A percentile compares a stretch with the other conserved stretches of the same genome.
phyloP scores from a whole-genome alignment of 2,797 vertebrate genomes.

The Aphelocoma californica region DNA sequence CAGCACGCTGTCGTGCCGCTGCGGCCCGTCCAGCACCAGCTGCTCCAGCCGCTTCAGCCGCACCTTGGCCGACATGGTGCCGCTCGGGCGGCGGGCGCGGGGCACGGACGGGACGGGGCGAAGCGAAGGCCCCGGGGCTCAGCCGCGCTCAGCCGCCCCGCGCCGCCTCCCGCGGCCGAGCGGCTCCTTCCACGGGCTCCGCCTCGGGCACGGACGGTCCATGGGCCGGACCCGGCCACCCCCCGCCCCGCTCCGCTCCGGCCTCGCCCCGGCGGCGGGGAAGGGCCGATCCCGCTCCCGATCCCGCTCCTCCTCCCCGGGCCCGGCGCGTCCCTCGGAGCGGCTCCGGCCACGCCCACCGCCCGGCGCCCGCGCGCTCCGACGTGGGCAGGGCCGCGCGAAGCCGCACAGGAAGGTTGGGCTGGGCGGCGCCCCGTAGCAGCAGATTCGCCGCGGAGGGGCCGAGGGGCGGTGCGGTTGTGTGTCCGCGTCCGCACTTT shows the following conservation, averaged over 20 bases:
- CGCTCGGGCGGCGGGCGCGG: constrained; percentile 13
- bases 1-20: constrained; percentile 80
- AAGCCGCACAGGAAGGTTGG: neutral
- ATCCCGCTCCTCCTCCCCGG: neutral
- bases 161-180: constrained; percentile 12
- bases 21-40: constrained; percentile 86
- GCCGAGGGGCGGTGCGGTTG: fast-evolving
- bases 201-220: constrained; percentile 66
- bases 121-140: neutral
- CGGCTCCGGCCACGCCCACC: constrained; percentile 34
- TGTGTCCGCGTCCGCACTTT: neutral
- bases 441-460: neutral
- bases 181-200: constrained; percentile 36
- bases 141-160: neutral
- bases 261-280: constrained; percentile 30
- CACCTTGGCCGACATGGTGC: constrained; percentile 91
- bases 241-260: constrained; percentile 46
- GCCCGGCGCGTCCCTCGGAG: neutral
- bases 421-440: neutral
- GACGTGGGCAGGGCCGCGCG: constrained; percentile 18
- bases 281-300: neutral
- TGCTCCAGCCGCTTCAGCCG: constrained; percentile 94
- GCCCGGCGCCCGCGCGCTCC: constrained; percentile 36
- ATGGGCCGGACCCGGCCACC: constrained; percentile 59
- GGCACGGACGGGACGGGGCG: neutral